A percentile compares a stretch with the other conserved stretches of the same genome.
Conservation (phyloP, 2,888 invertebrate species). For the Temnothorax rugatulus region DNA sequence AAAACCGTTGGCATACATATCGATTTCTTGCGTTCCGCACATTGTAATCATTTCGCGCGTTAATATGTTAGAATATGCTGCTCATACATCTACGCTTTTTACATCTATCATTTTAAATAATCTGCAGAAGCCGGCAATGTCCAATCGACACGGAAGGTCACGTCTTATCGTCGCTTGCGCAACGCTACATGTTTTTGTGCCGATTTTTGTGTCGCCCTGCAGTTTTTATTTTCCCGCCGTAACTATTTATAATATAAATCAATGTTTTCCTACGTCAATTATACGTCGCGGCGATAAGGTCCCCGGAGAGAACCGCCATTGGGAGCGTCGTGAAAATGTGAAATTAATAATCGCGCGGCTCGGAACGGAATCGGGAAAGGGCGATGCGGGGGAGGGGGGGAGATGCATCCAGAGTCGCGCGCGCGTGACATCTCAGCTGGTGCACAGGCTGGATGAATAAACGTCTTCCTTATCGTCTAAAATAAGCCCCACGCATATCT, state of each 20-base stretch:
- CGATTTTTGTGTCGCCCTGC: constrained; percentile 31
- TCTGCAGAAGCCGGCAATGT: constrained; percentile 13
- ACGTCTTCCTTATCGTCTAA: constrained; percentile 85
- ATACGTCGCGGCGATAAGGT: constrained; percentile 33
- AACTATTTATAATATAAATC: constrained; percentile 22
- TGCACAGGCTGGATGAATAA: constrained; percentile 84
- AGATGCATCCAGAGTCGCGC: constrained; percentile 76
- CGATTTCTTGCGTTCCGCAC: not conserved
- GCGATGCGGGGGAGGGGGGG: constrained; percentile 24
- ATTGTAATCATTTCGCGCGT: constrained; percentile 37
- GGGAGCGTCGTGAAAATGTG: constrained; percentile 65
- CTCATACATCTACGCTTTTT: not conserved
- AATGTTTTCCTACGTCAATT: not conserved
- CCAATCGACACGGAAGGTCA: constrained; percentile 41
- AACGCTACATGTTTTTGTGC: constrained; percentile 45
- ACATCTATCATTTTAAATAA: constrained; percentile 21
- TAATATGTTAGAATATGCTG: not conserved
- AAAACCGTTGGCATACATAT: not conserved
- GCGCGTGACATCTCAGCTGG: constrained; percentile 82
- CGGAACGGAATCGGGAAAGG: constrained; percentile 20
- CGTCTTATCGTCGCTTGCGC: constrained; percentile 32
- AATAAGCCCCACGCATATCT: constrained; percentile 85
- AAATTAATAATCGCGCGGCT: constrained; percentile 70
- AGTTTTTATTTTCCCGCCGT: constrained; percentile 17
- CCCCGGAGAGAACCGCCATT: constrained; percentile 55